phyloP scores from a whole-genome alignment of 2,888 invertebrate genomes.

The Rhabditoides inermis region DNA sequence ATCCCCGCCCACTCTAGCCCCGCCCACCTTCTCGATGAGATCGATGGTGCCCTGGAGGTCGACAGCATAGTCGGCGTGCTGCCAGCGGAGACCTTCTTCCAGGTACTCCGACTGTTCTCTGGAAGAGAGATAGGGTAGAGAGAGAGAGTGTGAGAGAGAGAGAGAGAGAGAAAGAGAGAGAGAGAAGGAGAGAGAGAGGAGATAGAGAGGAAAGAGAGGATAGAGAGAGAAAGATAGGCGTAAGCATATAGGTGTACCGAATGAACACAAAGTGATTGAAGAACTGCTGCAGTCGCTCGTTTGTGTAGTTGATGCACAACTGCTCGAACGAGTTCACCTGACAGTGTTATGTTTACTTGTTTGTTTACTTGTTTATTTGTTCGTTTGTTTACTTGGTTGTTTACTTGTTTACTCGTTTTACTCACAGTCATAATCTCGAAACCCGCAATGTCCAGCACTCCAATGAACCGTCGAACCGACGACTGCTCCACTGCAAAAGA shows the following conservation, averaged over 20 bases:
- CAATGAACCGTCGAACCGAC: constrained; percentile 37
- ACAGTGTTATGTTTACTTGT: too few relatives aligned
- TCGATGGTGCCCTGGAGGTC: constrained; percentile 48
- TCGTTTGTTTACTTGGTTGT: too few relatives aligned
- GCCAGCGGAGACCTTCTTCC: constrained; percentile 59
- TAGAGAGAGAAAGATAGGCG: not conserved
- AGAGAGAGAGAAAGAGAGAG: constrained; percentile 1
- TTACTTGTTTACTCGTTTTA: too few relatives aligned
- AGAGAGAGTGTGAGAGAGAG: not conserved
- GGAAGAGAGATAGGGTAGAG: not conserved
- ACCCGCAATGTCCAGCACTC: constrained; percentile 50
- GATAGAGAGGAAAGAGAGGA: not conserved
- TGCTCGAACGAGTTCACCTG: constrained; percentile 49
- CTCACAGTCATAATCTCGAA: constrained; percentile 45
- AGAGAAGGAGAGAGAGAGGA: not conserved
- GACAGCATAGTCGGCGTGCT: constrained; percentile 75
- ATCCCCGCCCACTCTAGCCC: too few relatives aligned
- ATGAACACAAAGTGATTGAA: constrained; percentile 52
- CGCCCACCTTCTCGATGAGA: constrained; percentile 46
- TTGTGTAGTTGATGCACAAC: constrained; percentile 51
- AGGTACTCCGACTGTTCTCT: constrained; percentile 43
- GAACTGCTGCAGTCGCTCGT: constrained; percentile 50
- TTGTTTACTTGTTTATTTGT: too few relatives aligned
- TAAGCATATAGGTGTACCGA: too few relatives aligned
- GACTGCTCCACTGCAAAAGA: too few relatives aligned